These are phyloP conservation scores for Virgularia gustaviana DNA, from an alignment of 92 coral and sea anemone species.

Conservation along the genomic window DNA sequence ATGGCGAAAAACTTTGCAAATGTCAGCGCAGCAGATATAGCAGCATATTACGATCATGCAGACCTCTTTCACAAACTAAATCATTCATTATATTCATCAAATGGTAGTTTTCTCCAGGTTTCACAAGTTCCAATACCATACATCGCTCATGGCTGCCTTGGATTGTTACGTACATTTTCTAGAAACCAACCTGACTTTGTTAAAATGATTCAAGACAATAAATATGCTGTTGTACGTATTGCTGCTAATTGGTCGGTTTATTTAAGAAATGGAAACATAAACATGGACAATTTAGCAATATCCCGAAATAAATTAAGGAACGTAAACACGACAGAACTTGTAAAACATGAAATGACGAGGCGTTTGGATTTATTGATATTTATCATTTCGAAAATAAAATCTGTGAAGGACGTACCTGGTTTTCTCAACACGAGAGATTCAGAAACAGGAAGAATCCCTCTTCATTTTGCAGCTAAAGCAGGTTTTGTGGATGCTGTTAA, in stretches of 20 bases:
- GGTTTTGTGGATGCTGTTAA: conserved; percentile 51
- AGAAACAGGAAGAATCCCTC: conserved; percentile 49
- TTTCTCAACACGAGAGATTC: conserved; percentile 25
- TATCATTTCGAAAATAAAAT: no score
- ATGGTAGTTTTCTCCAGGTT: background rate
- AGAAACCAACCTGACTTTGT: no score
- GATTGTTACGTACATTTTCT: no score
- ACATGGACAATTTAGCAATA: no score
- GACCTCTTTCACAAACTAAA: conserved; percentile 29
- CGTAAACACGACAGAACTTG: no score
- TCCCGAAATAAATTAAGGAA: no score
- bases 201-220: no score
- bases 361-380: conserved; percentile 23
- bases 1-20: conserved; percentile 44
- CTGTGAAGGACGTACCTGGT: background rate
- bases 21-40: conserved; percentile 54
- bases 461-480: conserved; percentile 57
- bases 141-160: no score
- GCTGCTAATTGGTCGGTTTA: no score
- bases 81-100: background rate
- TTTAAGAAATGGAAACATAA: no score
- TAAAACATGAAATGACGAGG: background rate
- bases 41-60: conserved; percentile 51
- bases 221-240: no score
- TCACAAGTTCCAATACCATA: background rate